Conservation (phyloP, 2,888 invertebrate genomes). For the Campoplex nolae region DNA sequence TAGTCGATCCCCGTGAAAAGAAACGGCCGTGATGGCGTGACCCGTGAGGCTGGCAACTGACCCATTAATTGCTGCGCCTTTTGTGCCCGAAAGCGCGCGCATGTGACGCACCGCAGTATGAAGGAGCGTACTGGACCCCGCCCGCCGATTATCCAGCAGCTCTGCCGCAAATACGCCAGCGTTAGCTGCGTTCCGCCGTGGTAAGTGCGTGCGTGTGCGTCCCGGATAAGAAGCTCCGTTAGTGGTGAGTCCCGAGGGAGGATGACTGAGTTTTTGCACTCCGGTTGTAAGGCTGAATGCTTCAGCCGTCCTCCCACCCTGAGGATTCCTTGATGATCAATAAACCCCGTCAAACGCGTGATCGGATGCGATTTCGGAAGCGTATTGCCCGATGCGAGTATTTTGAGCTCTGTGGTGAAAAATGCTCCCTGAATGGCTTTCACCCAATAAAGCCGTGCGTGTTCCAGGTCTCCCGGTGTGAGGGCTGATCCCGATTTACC, state of each 20-base stretch:
- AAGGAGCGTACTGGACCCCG: slow-evolving; percentile 42
- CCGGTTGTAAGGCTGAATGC: slow-evolving; percentile 25
- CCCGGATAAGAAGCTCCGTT: slow-evolving; percentile 29
- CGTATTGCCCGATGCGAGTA: background rate
- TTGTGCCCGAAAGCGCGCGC: slow-evolving; percentile 2
- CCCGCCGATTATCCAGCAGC: slow-evolving; percentile 60
- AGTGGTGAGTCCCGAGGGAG: slow-evolving; percentile 3
- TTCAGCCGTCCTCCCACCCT: slow-evolving; percentile 38
- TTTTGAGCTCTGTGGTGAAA: background rate
- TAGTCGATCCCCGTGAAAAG: slow-evolving; percentile 54
- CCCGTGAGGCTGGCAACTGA: no score
- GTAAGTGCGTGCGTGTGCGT: background rate
- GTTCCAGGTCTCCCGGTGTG: slow-evolving; percentile 19
- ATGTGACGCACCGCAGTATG: slow-evolving; percentile 39
- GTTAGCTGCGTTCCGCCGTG: slow-evolving; percentile 17
- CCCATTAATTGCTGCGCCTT: no score
- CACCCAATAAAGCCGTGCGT: slow-evolving; percentile 23
- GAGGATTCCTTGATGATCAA: slow-evolving; percentile 31
- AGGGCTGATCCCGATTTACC: background rate
- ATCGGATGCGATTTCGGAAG: slow-evolving; percentile 20
- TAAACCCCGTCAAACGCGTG: slow-evolving; percentile 16
- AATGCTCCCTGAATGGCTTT: background rate
- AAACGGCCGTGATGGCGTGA: slow-evolving; percentile 46
- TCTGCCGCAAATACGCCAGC: slow-evolving; percentile 1
- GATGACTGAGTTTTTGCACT: slow-evolving; percentile 35